Conservation (phyloP, 2,113 vertebrate species). For the Ceyx margarethae region DNA sequence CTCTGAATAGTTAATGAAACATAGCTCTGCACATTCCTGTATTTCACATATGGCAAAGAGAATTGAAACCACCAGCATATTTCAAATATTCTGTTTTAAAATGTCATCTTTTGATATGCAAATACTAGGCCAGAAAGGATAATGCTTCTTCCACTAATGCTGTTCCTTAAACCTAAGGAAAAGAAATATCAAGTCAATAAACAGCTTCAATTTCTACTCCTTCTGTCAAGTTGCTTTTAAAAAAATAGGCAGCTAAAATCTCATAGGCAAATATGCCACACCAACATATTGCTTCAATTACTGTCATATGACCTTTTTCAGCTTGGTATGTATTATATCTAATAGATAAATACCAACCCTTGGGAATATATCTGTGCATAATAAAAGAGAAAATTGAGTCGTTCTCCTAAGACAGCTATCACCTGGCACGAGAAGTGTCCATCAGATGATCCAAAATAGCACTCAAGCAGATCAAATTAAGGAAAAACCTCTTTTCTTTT, state of each 20-base stretch:
- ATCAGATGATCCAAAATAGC: not conserved
- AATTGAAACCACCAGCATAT: not conserved
- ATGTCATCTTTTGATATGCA: constrained; percentile 42
- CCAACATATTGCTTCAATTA: constrained; percentile 22
- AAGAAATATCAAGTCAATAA: constrained; percentile 10
- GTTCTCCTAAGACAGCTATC: constrained; percentile 38
- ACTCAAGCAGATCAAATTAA: not conserved
- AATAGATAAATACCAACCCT: constrained; percentile 26
- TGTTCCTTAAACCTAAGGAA: not conserved
- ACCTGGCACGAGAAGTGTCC: not conserved
- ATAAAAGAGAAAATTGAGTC: constrained; percentile 50
- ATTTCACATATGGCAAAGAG: constrained; percentile 12
- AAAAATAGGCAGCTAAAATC: constrained; percentile 7
- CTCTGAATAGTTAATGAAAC: not conserved
- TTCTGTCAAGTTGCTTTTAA: constrained; percentile 10
- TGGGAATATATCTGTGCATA: not conserved
- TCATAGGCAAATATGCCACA: not conserved
- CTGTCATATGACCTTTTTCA: constrained; percentile 30
- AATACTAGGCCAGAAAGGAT: constrained; percentile 45
- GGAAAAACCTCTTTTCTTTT: not conserved
- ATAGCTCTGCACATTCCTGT: not conserved
- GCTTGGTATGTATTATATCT: constrained; percentile 5
- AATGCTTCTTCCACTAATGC: not conserved
- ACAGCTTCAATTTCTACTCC: not conserved
- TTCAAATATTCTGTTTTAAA: constrained; percentile 8